Percentiles rank a stretch among this genome's conserved stretches.
Evolutionary conservation across 1,140 invertebrate species (phyloP).

Genomic region (Galleria mellonella): DNA sequence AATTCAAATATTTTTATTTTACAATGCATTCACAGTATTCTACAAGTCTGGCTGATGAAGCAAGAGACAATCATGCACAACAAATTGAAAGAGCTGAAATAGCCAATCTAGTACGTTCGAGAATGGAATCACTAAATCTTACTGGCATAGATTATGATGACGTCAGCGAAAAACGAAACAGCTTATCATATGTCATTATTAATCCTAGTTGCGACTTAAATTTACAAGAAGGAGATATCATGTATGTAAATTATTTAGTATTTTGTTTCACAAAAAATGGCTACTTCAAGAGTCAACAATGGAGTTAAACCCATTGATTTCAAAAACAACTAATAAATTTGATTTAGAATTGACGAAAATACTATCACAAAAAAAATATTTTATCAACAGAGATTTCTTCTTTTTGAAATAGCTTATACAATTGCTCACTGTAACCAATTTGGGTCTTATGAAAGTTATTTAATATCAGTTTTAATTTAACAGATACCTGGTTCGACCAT

Average conservation of each 20-base stretch:
- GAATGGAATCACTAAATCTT: conserved; percentile 95
- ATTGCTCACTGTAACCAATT: too few species aligned
- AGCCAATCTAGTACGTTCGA: conserved; percentile 92
- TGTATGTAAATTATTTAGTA: conserved; percentile 78
- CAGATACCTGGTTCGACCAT: conserved; percentile 91
- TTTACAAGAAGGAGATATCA: conserved; percentile 96
- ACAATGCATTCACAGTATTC: conserved; percentile 79
- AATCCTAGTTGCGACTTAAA: conserved; percentile 98
- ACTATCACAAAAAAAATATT: too few species aligned
- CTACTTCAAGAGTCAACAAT: too few species aligned
- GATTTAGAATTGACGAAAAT: too few species aligned
- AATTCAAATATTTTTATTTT: conserved; percentile 2
- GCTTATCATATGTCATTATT: conserved; percentile 97
- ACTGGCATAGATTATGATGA: conserved; percentile 94
- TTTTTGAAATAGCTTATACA: too few species aligned
- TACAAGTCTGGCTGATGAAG: conserved; percentile 87
- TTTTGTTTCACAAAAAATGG: background rate
- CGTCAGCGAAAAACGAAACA: conserved; percentile 92
- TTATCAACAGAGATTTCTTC: too few species aligned
- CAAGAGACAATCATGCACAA: conserved; percentile 88
- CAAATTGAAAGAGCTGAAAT: conserved; percentile 97
- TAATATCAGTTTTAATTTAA: conserved; percentile 33
- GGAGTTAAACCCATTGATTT: too few species aligned
- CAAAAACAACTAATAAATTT: too few species aligned
- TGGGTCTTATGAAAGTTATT: too few species aligned